These are phyloP conservation scores for Galeopterus variegatus DNA, from an alignment of 2,113 vertebrate genomes.

Conservation along the genomic window DNA sequence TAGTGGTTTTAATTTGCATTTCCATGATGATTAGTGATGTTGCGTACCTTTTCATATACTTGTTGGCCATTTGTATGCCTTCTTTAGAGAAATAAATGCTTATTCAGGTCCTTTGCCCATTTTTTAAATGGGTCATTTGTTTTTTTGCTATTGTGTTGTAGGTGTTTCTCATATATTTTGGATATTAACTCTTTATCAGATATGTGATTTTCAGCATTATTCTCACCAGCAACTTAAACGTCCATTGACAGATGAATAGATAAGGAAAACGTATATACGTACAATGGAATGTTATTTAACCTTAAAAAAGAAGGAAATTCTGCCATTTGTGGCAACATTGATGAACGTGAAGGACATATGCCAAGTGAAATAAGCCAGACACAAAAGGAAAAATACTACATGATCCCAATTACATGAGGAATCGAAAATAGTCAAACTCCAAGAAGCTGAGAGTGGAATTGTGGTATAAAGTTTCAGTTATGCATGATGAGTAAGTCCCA, in stretches of 20 bases:
- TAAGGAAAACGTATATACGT: neutral
- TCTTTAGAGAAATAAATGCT: neutral
- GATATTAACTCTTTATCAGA: neutral
- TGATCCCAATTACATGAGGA: neutral
- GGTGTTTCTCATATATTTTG: neutral
- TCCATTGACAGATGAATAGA: neutral
- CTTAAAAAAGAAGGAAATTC: neutral
- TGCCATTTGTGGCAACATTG: neutral
- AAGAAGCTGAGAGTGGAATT: no score
- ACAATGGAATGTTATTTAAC: neutral
- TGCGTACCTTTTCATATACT: neutral
- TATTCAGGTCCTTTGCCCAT: neutral
- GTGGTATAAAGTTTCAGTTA: neutral
- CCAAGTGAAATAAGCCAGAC: neutral
- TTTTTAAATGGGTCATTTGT: neutral
- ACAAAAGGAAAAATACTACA: neutral
- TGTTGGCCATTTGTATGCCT: neutral
- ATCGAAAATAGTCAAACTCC: neutral
- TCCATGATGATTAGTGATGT: neutral
- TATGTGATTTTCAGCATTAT: neutral
- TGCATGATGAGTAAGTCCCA: neutral
- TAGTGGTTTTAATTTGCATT: neutral
- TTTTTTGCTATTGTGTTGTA: neutral
- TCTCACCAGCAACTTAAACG: neutral
- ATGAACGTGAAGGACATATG: neutral